phyloP scores from a whole-genome alignment of 2,797 vertebrate species.

The Alcedo quadribrachys region DNA sequence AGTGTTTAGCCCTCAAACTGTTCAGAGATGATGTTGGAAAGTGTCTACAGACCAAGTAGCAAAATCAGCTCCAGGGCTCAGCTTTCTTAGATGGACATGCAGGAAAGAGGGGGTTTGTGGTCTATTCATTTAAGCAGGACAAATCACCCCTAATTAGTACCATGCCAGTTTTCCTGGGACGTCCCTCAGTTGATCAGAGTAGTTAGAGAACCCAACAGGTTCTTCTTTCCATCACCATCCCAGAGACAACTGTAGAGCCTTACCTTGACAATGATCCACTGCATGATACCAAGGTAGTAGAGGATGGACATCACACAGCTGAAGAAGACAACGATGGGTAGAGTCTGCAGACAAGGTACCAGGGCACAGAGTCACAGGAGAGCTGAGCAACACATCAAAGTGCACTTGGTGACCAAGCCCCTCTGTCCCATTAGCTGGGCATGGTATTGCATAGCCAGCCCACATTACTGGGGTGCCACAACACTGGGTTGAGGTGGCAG shows the following conservation, averaged over 20 bases:
- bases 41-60: not conserved
- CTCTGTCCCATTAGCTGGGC: not conserved
- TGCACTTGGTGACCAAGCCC: not conserved
- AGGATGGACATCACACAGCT: constrained; percentile 95
- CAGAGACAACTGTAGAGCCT: not conserved
- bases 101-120: not conserved
- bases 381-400: not conserved
- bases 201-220: not conserved
- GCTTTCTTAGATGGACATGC: not conserved
- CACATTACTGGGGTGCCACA: not conserved
- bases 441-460: not conserved
- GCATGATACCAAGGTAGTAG: constrained; percentile 92
- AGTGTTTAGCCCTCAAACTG: not conserved
- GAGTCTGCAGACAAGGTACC: constrained; percentile 73
- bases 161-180: not conserved
- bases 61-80: not conserved
- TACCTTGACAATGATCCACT: constrained; percentile 96
- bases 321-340: constrained; percentile 96
- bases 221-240: not conserved
- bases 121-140: not conserved
- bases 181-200: not conserved
- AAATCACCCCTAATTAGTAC: not conserved
- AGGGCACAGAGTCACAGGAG: not conserved
- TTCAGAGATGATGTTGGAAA: not conserved
- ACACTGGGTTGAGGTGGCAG: not conserved